Evolutionary conservation across 2,888 invertebrate genomes (phyloP), one percentile per base, ranked within the genome.

Genomic region (Synergus japonicus): DNA sequence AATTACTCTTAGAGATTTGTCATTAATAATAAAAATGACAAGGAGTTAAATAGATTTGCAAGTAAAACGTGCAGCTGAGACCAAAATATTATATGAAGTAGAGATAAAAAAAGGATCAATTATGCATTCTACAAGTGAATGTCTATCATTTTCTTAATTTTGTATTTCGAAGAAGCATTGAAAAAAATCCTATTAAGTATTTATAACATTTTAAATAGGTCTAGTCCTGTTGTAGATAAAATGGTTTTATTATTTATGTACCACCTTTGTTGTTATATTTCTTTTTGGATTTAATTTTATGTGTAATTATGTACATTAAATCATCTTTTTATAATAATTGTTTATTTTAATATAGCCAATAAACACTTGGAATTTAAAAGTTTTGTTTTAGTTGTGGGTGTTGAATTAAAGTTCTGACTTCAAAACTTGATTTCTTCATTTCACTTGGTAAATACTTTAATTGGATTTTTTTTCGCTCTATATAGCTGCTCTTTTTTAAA

Each of bases 241-340:
- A 73, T 73, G n/a, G 54, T 49, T 73, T 73, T 54, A 54, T 73
- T 73, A 41, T 73, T 73, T 73, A 54, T 73, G 12, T 69, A 54
- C 37, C 54, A 49, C n/a, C 46, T 44, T 69, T 69, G 54, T 54
- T 73, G 73, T 73, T 73, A 54, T 10, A 49, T 29, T 37, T 69
- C 37, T 15, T 46, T 46, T 29, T 58, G 73, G 41, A 73, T 73
- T 73, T 73, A 73, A 73, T 73, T 73, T 73, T 73, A 5, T 54
- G 73, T 73, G 54, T 67, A 67, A 73, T 73, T 73, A 73, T 73
- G 49, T 54, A 73, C 73, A 73, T 73, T 73, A 73, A 54, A 73
- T 73, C 37, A 54, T n/a, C 37, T 73, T 73, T 73, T 73, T 73
- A 37, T 73, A 66, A 66, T 18, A 66, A 44, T 18, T 4, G 10